phyloP scores from a whole-genome alignment of 2,113 vertebrate species.

The Sphyrna mokarran region DNA sequence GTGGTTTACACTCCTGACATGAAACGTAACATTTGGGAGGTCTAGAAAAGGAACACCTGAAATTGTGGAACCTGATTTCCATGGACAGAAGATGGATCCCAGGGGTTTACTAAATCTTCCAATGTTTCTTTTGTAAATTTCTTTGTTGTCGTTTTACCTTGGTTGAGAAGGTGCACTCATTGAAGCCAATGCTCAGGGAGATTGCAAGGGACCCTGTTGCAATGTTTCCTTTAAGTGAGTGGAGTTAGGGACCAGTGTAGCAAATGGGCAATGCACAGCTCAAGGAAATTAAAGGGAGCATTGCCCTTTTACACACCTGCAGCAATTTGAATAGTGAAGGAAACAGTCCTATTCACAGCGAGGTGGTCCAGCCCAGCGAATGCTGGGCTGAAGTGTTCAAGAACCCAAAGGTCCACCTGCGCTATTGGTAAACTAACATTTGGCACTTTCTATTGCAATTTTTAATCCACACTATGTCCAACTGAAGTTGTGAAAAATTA shows the following conservation, averaged over 20 bases:
- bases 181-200: not conserved
- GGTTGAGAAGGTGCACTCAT: not conserved
- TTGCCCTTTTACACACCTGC: not conserved
- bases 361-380: not conserved
- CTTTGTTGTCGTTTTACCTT: not conserved
- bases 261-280: not conserved
- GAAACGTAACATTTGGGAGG: no score
- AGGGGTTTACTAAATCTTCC: not conserved
- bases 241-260: not conserved
- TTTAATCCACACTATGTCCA: not conserved
- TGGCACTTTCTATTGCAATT: not conserved
- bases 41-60: not conserved
- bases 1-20: no score
- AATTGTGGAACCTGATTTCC: not conserved
- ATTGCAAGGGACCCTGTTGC: not conserved
- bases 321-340: not conserved
- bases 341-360: not conserved
- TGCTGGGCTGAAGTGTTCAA: not conserved
- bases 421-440: not conserved
- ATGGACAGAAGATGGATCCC: not conserved
- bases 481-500: not conserved
- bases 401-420: not conserved
- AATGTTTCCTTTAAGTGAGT: not conserved
- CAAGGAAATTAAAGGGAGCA: not conserved
- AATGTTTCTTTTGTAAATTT: not conserved